Conservation (phyloP, 2,888 invertebrate genomes). For the Brachylomia viminalis region DNA sequence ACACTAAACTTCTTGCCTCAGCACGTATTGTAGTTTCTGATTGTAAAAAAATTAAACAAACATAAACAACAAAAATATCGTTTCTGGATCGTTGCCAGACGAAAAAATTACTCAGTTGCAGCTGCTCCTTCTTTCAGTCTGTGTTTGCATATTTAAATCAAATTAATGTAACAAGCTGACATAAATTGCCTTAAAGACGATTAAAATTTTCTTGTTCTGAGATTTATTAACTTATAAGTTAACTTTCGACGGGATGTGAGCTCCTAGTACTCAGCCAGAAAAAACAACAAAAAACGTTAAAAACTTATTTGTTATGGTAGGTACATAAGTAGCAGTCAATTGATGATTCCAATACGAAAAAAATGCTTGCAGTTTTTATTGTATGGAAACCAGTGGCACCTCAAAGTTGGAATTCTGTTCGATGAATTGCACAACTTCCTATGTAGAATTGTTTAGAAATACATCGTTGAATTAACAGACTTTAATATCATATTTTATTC, state of each 20-base stretch:
- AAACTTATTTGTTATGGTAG: too few relatives aligned
- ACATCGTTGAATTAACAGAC: background rate
- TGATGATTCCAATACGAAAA: background rate
- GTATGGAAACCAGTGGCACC: background rate
- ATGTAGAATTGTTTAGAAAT: background rate
- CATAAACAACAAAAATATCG: conserved; percentile 32
- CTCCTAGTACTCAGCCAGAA: conserved; percentile 1
- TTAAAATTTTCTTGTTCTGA: conserved; percentile 25
- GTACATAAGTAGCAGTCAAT: too few relatives aligned
- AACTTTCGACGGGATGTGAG: background rate
- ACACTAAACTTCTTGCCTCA: background rate
- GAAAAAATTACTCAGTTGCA: conserved; percentile 52
- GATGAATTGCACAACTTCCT: background rate
- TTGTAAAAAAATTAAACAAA: conserved; percentile 54
- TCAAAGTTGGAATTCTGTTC: background rate
- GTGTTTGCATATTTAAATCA: conserved; percentile 70
- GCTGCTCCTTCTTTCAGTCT: conserved; percentile 43
- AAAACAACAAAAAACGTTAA: background rate
- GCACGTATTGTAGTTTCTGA: conserved; percentile 16
- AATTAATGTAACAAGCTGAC: conserved; percentile 58
- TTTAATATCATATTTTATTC: background rate
- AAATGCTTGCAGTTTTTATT: background rate
- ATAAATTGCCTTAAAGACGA: conserved; percentile 35
- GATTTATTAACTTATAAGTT: conserved; percentile 1
- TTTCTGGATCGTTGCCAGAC: conserved; percentile 56